Evolutionary conservation across 2,888 invertebrate genomes (phyloP).

Genomic region (Entomobrya multifasciata): DNA sequence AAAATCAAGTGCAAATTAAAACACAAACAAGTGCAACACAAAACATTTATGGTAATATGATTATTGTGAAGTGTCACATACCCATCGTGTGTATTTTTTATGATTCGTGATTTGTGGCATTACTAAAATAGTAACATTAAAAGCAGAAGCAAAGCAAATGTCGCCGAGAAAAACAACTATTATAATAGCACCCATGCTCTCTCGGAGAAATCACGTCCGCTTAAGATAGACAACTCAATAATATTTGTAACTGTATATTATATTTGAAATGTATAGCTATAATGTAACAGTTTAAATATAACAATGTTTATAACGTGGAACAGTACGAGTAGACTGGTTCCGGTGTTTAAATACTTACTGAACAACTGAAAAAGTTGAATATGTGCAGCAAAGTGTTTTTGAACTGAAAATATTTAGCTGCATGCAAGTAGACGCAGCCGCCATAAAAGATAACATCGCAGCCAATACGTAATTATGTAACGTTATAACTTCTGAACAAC

Average conservation of each 20-base stretch:
- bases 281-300: conserved; percentile 45
- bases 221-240: conserved; percentile 25
- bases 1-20: conserved; percentile 32
- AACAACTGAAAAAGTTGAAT: conserved; percentile 48
- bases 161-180: background rate
- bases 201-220: conserved; percentile 72
- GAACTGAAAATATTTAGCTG: conserved; percentile 54
- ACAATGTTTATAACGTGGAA: conserved; percentile 45
- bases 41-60: background rate
- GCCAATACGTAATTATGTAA: conserved; percentile 17
- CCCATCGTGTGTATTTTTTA: no score
- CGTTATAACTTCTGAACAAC: conserved; percentile 8
- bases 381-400: conserved; percentile 50
- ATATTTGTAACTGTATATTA: conserved; percentile 26
- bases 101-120: no score
- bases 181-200: conserved; percentile 36
- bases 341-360: conserved; percentile 13
- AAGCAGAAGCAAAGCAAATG: no score
- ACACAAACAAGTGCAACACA: conserved; percentile 54
- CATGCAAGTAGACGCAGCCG: conserved; percentile 63
- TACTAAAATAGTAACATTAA: no score
- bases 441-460: conserved; percentile 35
- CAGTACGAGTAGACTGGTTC: conserved; percentile 42
- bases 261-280: conserved; percentile 37
- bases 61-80: no score